A percentile compares a stretch with the other conserved stretches of the same genome.
Evolutionary conservation across 1,140 invertebrate species (phyloP).

Genomic region (Fopius arisanus): DNA sequence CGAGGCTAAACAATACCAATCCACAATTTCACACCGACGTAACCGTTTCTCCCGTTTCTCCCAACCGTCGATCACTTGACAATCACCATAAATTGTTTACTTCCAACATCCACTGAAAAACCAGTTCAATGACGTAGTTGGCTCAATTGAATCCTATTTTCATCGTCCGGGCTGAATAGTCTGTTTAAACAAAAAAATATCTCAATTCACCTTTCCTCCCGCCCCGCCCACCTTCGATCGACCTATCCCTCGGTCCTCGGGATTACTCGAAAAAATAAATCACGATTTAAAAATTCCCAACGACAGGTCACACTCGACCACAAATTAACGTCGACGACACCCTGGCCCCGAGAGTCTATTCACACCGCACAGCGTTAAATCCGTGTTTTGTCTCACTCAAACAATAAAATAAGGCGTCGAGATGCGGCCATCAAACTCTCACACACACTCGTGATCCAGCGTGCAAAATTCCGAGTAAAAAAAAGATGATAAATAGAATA

Average conservation of each 20-base stretch:
- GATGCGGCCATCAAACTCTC: constrained; percentile 2
- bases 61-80: too few relatives aligned
- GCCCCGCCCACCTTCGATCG: constrained; percentile 24
- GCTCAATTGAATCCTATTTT: background rate
- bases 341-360: background rate
- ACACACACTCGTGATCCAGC: constrained; percentile 2
- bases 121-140: too few relatives aligned
- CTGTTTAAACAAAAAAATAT: background rate
- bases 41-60: too few relatives aligned
- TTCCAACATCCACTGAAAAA: too few relatives aligned
- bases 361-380: background rate
- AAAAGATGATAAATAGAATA: too few relatives aligned
- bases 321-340: background rate
- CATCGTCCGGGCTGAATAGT: background rate
- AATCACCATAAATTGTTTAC: too few relatives aligned
- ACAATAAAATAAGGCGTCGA: background rate
- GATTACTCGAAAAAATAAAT: background rate
- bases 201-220: constrained; percentile 13
- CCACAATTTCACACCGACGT: too few relatives aligned
- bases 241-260: background rate
- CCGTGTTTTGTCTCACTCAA: background rate
- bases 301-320: background rate
- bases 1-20: too few relatives aligned
- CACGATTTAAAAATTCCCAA: too few relatives aligned
- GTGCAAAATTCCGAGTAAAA: background rate